Evolutionary conservation across 1,140 invertebrate species (phyloP).

Genomic region (Cherax destructor): DNA sequence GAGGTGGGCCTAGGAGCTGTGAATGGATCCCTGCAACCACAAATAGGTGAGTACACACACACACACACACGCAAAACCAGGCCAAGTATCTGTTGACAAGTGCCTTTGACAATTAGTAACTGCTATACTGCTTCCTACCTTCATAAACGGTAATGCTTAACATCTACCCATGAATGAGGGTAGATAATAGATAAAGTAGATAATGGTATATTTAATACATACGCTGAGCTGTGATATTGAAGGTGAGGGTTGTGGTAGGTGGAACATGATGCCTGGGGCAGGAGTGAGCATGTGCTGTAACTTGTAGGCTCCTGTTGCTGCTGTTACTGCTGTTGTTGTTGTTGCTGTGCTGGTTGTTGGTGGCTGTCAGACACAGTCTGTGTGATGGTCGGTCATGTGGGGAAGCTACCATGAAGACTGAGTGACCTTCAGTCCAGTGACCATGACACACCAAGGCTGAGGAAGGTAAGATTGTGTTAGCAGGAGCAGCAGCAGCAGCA

Average conservation of each 20-base stretch:
- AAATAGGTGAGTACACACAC: too few species aligned
- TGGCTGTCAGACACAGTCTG: conserved; percentile 67
- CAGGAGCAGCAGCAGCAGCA: not conserved
- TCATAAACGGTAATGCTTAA: too few species aligned
- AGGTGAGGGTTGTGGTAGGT: conserved; percentile 61
- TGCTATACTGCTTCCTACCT: too few species aligned
- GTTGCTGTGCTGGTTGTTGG: conserved; percentile 34
- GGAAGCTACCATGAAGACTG: conserved; percentile 65
- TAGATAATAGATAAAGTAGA: too few species aligned
- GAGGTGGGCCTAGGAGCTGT: too few species aligned
- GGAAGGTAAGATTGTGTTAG: not conserved
- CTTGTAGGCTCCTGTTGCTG: conserved; percentile 38
- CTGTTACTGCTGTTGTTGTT: conserved; percentile 6
- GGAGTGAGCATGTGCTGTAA: conserved; percentile 70
- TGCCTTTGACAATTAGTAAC: too few species aligned
- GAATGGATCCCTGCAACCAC: too few species aligned
- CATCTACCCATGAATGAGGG: too few species aligned
- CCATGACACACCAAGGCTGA: conserved; percentile 70
- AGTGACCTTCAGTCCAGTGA: conserved; percentile 66
- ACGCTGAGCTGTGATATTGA: conserved; percentile 68
- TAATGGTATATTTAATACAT: not conserved
- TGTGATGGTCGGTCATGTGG: conserved; percentile 64
- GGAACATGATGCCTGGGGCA: conserved; percentile 66
- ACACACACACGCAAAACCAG: too few species aligned
- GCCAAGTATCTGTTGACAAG: too few species aligned